Conservation (phyloP, 2,113 vertebrate genomes). For the Henicopernis longicauda region DNA sequence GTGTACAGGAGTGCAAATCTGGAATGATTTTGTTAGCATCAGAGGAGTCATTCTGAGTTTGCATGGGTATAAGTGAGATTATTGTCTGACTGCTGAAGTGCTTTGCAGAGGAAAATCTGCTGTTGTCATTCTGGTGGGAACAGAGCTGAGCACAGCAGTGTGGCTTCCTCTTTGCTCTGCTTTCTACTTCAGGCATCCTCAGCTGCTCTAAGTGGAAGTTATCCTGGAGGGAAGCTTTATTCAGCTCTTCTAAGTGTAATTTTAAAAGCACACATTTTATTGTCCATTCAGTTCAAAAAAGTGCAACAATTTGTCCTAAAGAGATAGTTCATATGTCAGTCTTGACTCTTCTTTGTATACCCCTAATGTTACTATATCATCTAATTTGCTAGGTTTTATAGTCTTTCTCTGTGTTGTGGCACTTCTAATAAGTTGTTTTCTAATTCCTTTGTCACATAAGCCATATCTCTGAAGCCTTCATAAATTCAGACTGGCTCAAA, state of each 20-base stretch:
- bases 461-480: neutral
- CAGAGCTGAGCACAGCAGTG: neutral
- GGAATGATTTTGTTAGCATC: neutral
- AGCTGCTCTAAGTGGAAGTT: neutral
- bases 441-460: neutral
- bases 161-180: neutral
- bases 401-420: neutral
- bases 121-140: neutral
- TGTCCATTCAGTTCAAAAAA: neutral
- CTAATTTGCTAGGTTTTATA: neutral
- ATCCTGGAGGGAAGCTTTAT: neutral
- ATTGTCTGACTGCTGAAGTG: neutral
- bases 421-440: neutral
- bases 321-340: neutral
- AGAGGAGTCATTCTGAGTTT: neutral
- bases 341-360: neutral
- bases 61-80: neutral
- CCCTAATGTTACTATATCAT: neutral
- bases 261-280: neutral
- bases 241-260: neutral
- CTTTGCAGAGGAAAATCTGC: neutral
- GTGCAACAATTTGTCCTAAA: neutral
- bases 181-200: neutral
- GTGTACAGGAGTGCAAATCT: neutral
- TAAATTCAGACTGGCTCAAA: neutral